Percentiles rank a stretch among this genome's conserved stretches.
These are phyloP conservation scores for Patagioenas fasciata DNA, from an alignment of 2,113 vertebrate species.

Conservation along the genomic window DNA sequence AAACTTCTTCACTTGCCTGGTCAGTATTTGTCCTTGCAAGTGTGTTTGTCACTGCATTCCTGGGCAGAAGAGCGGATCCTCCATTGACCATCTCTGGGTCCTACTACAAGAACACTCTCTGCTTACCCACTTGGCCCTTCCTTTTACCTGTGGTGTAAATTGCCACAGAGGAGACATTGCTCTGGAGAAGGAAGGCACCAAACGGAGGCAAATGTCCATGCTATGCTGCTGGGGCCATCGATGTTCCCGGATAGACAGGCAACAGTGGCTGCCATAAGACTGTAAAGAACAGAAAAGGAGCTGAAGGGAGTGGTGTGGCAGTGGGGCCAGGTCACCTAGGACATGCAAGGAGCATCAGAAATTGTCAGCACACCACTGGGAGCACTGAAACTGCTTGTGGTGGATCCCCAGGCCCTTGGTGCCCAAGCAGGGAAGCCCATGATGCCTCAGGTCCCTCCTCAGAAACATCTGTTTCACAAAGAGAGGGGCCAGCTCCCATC, in stretches of 20 bases:
- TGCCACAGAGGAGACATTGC: not conserved
- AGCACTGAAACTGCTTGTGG: not conserved
- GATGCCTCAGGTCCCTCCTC: not conserved
- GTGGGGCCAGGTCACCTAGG: not conserved
- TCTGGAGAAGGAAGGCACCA: not conserved
- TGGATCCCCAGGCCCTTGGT: not conserved
- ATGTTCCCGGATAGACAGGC: not conserved
- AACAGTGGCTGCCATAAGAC: not conserved
- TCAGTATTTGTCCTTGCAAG: not conserved
- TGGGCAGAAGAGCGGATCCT: not conserved
- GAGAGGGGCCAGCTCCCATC: not conserved
- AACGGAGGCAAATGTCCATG: not conserved
- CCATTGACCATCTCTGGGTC: not conserved
- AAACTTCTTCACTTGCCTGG: not conserved
- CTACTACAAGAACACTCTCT: fast-evolving
- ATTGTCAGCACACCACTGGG: not conserved
- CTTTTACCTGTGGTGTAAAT: not conserved
- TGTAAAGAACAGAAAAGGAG: not conserved
- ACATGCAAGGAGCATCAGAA: not conserved
- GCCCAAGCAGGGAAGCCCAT: not conserved
- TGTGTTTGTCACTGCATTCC: not conserved
- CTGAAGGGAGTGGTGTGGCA: not conserved
- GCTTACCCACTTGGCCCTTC: not conserved
- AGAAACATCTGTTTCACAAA: not conserved
- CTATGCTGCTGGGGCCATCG: not conserved